Evolutionary conservation across 2,888 invertebrate genomes (phyloP), one percentile per base, ranked within the genome.

Genomic region (Platynereis dumerilii): DNA sequence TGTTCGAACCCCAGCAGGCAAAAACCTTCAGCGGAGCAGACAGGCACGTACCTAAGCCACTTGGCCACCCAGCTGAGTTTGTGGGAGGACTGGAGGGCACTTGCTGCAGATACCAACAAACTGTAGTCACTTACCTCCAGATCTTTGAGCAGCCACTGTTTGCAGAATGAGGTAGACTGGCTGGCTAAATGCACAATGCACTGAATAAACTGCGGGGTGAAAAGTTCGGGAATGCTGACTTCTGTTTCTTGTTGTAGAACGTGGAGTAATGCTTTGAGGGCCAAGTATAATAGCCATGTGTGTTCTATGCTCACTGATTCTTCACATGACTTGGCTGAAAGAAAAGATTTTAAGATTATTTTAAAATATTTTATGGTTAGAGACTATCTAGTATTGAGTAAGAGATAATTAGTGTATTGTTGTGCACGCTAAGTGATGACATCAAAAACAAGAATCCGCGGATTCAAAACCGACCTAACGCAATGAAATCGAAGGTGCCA

Each of bases 141-240:
- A 65, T 83, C 82, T 53, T 78, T 79, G 2, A 80, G 74, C 10
- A 82, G 74, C 81, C 82, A 82, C 68, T 78, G 79, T 57, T 80
- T 79, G 69, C 77, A 79, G 66, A 82, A 78, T 52, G 78, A 78
- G 1, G 82, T 83, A 1, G 80, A 80, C 64, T 77, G 76, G 60
- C 79, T 78, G 52, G 81, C 79, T 12, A 81, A 69, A 61, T 76
- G 75, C 3, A 82, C 80, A n/a, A 81, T 65, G 64, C 77, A 75
- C 69, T 79, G 79, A 27, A 82, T 75, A 60, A 83, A 79, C 34
- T 78, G 73, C 48, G 75, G 69, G 20, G 74, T 70, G 61, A 74
- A 78, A 56, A 82, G 67, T 20, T 75, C 72, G 39, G 69, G 62
- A 3, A 55, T 53, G 28, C 66, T 62, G 44, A 67, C 57, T n/a